phyloP scores from a whole-genome alignment of 2,797 vertebrate genomes.

The Sylvia borin region DNA sequence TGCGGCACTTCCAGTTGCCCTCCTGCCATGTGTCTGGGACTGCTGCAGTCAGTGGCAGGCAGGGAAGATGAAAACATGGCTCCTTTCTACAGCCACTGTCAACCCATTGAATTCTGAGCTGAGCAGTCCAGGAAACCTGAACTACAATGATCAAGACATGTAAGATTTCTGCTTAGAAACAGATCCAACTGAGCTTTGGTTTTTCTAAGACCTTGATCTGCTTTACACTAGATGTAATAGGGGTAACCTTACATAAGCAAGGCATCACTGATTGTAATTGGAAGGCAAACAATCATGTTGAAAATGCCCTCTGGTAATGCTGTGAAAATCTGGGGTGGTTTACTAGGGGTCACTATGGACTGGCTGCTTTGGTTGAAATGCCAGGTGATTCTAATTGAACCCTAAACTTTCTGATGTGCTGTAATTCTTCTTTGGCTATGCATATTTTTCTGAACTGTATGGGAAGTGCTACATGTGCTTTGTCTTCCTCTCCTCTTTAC shows the following conservation, averaged over 20 bases:
- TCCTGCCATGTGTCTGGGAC: rapidly evolving
- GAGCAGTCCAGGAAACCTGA: background rate
- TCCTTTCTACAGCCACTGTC: background rate
- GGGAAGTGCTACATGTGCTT: background rate
- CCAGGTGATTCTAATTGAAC: background rate
- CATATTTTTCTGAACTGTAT: background rate
- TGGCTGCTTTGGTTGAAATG: background rate
- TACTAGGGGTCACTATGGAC: background rate
- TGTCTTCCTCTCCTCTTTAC: background rate
- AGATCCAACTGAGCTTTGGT: background rate
- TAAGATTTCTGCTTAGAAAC: background rate
- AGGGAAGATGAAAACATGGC: background rate
- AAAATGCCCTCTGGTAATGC: background rate
- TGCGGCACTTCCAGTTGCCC: background rate
- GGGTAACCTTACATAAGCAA: background rate
- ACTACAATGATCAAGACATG: background rate
- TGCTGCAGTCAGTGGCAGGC: rapidly evolving
- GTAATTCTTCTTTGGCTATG: background rate
- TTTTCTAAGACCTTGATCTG: background rate
- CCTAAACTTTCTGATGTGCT: background rate
- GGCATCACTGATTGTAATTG: background rate
- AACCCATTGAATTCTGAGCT: background rate
- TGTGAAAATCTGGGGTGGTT: background rate
- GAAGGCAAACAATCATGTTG: background rate
- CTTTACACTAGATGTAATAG: background rate